Conservation (phyloP, 2,797 vertebrate species). For the Periophthalmus magnuspinnatus region DNA sequence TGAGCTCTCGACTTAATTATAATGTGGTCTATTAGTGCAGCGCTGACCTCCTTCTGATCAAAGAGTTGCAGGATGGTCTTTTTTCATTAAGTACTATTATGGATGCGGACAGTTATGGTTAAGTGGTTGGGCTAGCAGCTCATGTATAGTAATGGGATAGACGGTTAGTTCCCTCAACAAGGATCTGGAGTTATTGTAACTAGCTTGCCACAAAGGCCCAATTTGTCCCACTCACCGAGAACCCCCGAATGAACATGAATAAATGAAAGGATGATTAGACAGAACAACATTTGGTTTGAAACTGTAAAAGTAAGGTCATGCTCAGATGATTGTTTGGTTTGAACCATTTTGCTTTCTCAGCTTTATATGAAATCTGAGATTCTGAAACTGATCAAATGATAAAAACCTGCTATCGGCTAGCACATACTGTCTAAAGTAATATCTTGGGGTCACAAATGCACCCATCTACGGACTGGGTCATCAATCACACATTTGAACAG, state of each 20-base stretch:
- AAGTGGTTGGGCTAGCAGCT: not conserved
- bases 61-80: not conserved
- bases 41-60: slow-evolving; percentile 6
- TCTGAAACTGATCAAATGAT: not conserved
- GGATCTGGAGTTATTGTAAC: not conserved
- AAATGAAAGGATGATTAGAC: not conserved
- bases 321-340: not conserved
- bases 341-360: not conserved
- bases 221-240: not conserved
- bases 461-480: slow-evolving; percentile 14
- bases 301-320: not conserved
- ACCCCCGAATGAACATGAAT: not conserved
- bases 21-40: not conserved
- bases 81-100: not conserved
- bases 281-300: not conserved
- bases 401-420: not conserved
- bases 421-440: not conserved
- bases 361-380: not conserved
- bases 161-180: not conserved
- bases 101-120: not conserved
- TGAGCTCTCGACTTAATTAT: slow-evolving; percentile 7
- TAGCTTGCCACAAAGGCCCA: not conserved
- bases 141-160: not conserved
- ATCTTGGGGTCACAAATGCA: not conserved
- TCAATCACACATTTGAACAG: slow-evolving; percentile 20